Evolutionary conservation across 2,888 invertebrate species (phyloP), one percentile per base, ranked within the genome.

Genomic region (Epicampocera succincta): DNA sequence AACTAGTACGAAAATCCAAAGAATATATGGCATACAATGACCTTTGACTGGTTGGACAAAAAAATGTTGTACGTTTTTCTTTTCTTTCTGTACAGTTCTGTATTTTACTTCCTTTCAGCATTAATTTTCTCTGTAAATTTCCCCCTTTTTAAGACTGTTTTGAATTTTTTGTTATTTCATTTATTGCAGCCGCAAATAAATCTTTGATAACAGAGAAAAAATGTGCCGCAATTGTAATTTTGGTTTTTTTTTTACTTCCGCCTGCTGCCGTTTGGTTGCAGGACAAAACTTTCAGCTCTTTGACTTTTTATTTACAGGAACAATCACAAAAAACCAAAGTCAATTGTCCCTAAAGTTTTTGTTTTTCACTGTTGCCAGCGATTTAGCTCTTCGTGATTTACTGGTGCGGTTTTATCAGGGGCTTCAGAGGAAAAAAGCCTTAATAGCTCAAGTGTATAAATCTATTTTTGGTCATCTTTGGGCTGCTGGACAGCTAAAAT

Each of bases 171-270:
- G 9, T 46, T 17, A 4, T 65, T 13, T 17, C 42, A 42, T 60
- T 61, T 52, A 58, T 68, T 73, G 56, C 63, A 38, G 38, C 33
- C 17, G 40, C 48, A 77, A 73, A 81, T 77, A 81, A 77, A 77
- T 77, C 73, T 73, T 73, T 56, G 73, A 77, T 69, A 76, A 61
- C 52, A 54, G n/a, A 33, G 9, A 46, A 19, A 12, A 50, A 74
- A 58, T 71, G 56, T 61, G 83, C 65, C 38, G 69, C 44, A 75
- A 66, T 80, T 50, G 65, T 75, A 60, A 65, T 65, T 17, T n/a
- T 38, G 21, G 15, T 74, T 80, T 66, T 54, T 52, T 61, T 19
- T 8, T 9, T 44, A 3, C 40, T 38, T 12, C 13, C 40, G 21
- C 17, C 25, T n/a, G 52, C 40, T 3, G 38, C 11, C 9, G 13